A percentile compares a stretch with the other conserved stretches of the same genome.
Evolutionary conservation across 2,888 invertebrate genomes (phyloP).

Genomic region (Trisateles emortualis): DNA sequence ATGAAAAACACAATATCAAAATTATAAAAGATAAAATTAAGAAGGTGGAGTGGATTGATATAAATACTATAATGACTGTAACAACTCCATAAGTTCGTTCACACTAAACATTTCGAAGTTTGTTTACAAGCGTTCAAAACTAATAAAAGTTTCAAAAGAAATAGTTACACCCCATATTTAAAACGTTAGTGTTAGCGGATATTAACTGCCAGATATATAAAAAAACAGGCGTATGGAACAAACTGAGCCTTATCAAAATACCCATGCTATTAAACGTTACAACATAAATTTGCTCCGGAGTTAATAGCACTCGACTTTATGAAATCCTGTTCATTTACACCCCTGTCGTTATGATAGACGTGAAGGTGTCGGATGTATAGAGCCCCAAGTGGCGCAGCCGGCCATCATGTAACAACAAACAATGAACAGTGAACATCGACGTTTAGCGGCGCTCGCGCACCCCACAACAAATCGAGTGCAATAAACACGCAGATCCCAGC

Average conservation of each 20-base stretch:
- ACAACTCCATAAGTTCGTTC: too few relatives aligned
- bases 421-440: slow-evolving; percentile 61
- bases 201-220: slow-evolving; percentile 7
- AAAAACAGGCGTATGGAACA: slow-evolving; percentile 8
- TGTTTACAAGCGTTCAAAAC: not conserved
- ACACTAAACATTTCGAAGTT: not conserved
- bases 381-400: slow-evolving; percentile 52
- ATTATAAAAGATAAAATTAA: too few relatives aligned
- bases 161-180: slow-evolving; percentile 6
- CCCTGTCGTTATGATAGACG: slow-evolving; percentile 47
- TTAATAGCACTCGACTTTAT: slow-evolving; percentile 48
- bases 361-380: slow-evolving; percentile 38
- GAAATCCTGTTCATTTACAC: slow-evolving; percentile 44
- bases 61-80: too few relatives aligned
- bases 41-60: too few relatives aligned
- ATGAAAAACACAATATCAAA: too few relatives aligned
- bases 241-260: slow-evolving; percentile 41
- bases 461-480: slow-evolving; percentile 71
- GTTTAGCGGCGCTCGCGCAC: slow-evolving; percentile 65
- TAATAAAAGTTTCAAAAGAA: not conserved
- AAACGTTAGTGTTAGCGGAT: not conserved
- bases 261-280: slow-evolving; percentile 45
- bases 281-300: slow-evolving; percentile 40
- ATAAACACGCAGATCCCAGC: slow-evolving; percentile 61
- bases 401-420: slow-evolving; percentile 60